Evolutionary conservation across 2,113 vertebrate genomes (phyloP), one percentile per base, ranked within the genome.

Genomic region (Myrmecophaga tridactyla): DNA sequence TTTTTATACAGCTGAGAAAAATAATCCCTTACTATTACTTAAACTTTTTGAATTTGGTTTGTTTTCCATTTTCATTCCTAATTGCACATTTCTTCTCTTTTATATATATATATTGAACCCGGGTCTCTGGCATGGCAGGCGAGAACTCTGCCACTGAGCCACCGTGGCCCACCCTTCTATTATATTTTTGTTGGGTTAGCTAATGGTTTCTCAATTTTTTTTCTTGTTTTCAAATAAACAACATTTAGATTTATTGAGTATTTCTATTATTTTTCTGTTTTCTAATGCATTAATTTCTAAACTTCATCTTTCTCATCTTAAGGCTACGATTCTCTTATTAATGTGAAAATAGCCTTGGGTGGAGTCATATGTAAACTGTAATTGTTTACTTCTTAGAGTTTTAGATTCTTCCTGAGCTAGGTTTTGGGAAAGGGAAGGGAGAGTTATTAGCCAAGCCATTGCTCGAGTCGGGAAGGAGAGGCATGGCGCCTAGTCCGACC

Each of bases 201-300:
- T 58, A 83, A n/a, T 67, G 63, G 13, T 18, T 53, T 81, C 25
- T 83, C 14, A n/a, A 72, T 31, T 53, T 84, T 43, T 60, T 62
- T 86, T 67, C 39, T 83, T 77, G 12, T 84, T 95, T 86, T 41
- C 34, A 90, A 88, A 95, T 76, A 89, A 77, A 65, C 27, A 85
- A 46, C 39, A 65, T 84, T 92, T 69, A 51, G 34, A 63, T 94
- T 83, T 86, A 77, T 4, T 95, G 60, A 20, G 5, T 76, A 48
- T 92, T 89, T 63, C 58, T 70, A 63, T 51, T 36, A 39, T 41
- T 60, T 85, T 93, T 78, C 62, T 78, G 4, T 81, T 83, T 94
- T 51, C 27, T 84, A 36, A 73, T 90, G 13, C 7, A 89, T 62
- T 76, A 91, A 23, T 91, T 96, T 94, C 46, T 67, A 80, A 93